phyloP scores from a whole-genome alignment of 2,113 vertebrate species.

The Symphodus melops region DNA sequence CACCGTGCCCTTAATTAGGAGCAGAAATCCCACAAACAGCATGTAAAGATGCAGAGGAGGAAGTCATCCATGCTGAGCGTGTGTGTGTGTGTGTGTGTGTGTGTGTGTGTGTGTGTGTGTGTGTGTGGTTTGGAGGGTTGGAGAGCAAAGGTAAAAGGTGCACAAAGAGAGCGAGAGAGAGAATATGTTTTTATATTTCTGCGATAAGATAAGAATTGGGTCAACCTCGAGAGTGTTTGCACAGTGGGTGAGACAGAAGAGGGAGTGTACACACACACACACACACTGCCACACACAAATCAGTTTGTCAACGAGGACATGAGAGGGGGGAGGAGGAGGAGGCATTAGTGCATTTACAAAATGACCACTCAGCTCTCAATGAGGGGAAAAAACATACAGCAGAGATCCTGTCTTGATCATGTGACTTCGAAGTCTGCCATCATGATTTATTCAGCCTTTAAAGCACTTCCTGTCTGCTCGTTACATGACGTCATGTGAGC shows the following conservation, averaged over 20 bases:
- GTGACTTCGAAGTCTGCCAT: neutral
- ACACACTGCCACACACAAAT: constrained; percentile 35
- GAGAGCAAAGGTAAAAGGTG: constrained; percentile 2
- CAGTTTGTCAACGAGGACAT: constrained; percentile 56
- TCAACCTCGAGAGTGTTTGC: constrained; percentile 72
- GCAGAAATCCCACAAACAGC: constrained; percentile 73
- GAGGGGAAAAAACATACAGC: constrained; percentile 27
- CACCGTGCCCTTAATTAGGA: constrained; percentile 74
- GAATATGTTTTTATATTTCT: constrained; percentile 54
- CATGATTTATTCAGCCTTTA: constrained; percentile 14
- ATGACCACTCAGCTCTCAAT: constrained; percentile 51
- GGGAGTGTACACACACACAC: constrained; percentile 35
- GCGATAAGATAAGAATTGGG: constrained; percentile 72
- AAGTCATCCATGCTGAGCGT: constrained; percentile 64
- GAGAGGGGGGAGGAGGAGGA: constrained; percentile 4
- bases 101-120: too few species aligned
- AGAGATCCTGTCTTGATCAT: constrained; percentile 21
- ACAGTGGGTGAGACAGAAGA: constrained; percentile 54
- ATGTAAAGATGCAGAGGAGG: constrained; percentile 57
- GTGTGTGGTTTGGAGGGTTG: neutral
- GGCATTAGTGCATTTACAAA: constrained; percentile 62
- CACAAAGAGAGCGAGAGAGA: neutral
- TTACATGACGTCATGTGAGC: neutral
- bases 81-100: too few species aligned
- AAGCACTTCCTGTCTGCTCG: neutral